Conservation (phyloP, 2,113 vertebrate species). For the Propithecus coquereli region DNA sequence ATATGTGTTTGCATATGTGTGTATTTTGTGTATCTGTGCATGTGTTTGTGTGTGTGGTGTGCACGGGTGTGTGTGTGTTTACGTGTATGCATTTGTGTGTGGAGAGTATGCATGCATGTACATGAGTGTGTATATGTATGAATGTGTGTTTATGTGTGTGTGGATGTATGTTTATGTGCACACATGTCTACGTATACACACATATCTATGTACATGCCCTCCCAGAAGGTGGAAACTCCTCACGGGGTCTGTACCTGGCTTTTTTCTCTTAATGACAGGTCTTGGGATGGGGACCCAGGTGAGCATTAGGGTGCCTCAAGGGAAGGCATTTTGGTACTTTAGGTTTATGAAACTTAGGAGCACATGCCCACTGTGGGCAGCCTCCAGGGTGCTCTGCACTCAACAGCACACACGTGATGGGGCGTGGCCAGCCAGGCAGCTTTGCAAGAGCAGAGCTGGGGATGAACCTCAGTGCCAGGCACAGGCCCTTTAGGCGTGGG, state of each 20-base stretch:
- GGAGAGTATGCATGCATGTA: neutral
- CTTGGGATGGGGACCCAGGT: too few species aligned
- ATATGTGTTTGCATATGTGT: neutral
- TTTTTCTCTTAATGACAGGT: neutral
- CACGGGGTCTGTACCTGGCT: neutral
- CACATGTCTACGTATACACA: neutral
- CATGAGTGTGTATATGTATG: neutral
- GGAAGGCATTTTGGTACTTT: neutral
- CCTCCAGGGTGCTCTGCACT: neutral
- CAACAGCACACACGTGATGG: neutral
- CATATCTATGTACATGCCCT: too few species aligned
- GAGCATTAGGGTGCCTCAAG: neutral
- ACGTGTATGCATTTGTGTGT: too few species aligned
- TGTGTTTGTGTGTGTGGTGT: neutral
- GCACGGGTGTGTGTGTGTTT: neutral
- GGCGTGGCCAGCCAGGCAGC: neutral
- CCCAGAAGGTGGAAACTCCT: neutral
- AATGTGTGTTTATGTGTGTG: neutral
- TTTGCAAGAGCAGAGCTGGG: neutral
- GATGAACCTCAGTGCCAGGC: neutral
- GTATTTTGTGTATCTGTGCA: neutral
- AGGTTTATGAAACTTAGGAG: neutral
- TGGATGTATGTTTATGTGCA: neutral
- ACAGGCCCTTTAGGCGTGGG: neutral
- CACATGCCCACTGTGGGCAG: fast-evolving